Base-by-base conservation (phyloP, 1,140 invertebrate species). In the Drosophila punjabiensis region DNA sequence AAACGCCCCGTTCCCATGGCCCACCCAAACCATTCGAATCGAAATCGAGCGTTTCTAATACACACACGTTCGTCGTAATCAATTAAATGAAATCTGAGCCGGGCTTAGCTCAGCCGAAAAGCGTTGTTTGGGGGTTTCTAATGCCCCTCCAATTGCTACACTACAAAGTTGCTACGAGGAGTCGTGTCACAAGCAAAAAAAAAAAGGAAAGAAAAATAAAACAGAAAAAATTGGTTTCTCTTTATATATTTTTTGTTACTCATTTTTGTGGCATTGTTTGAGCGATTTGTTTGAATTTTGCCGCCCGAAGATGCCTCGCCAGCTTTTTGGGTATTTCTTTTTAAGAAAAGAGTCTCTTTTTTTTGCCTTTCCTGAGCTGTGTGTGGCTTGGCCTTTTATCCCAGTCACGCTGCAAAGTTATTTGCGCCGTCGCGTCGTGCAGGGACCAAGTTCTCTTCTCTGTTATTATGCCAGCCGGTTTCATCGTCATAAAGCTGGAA, bases 381-480 rank as follows among this genome's bases (percentile, higher is more conserved):
- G 76, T 79, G 78, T 80, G 81, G 76, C 64, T 83, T 82, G 81
- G 81, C 81, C 79, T 88, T 89, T 89, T 74, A 82, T 79, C 86
- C 71, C 85, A 89, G 85, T 89, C 85, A 89, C 85, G 85, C 82
- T 90, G 85, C 86, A 89, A 71, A 88, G 85, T 88, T 88, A 88
- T 88, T 88, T 89, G 85, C 85, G 85, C 86, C 85, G 81, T 89
- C 68, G 85, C 85, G 81, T 88, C 68, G 85, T 88, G 73, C 76
- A 75, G 71, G 71, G 71, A 66, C 82, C 68, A 75, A 76, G 81
- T 88, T 70, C 70, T 79, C 76, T 56, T 67, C 81, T 81, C 82
- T 85, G 85, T 85, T 85, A 89, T 89, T 90, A 89, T 89, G 86
- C 82, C 86, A 89, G 81, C 85, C 86, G 85, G 86, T 90, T 89